Evolutionary conservation across 2,113 vertebrate species (phyloP).

Genomic region (Ptilonorhynchus violaceus): DNA sequence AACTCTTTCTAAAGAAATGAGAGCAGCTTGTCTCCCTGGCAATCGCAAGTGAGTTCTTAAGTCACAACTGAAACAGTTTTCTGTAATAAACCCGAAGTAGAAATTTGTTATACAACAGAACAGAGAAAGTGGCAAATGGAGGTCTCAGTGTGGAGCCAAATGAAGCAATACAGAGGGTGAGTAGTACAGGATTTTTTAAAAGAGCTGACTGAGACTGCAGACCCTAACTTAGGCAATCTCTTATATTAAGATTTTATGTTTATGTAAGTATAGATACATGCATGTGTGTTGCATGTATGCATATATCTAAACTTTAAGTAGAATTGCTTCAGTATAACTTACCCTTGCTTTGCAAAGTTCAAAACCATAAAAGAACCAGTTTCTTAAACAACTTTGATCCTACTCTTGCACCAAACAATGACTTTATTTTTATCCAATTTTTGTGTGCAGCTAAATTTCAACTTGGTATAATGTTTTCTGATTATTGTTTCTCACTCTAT

Average conservation of each 20-base stretch:
- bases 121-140: not conserved
- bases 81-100: not conserved
- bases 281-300: rapidly evolving
- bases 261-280: rapidly evolving
- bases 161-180: not conserved
- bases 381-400: not conserved
- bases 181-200: not conserved
- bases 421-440: not conserved
- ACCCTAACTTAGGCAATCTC: not conserved
- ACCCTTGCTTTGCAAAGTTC: not conserved
- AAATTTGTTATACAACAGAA: conserved; percentile 28
- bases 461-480: not conserved
- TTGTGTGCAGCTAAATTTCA: not conserved
- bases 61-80: conserved; percentile 13
- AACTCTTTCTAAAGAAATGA: conserved; percentile 53
- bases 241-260: not conserved
- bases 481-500: not conserved
- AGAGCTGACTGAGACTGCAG: not conserved
- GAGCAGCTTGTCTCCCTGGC: conserved; percentile 61
- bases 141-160: not conserved
- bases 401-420: not conserved
- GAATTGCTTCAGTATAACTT: not conserved
- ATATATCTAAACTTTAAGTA: not conserved
- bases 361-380: not conserved
- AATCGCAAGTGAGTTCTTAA: not conserved